A percentile compares a stretch with the other conserved stretches of the same genome.
These are phyloP conservation scores for Hydropotes inermis DNA, from an alignment of 2,113 vertebrate species.

Conservation along the genomic window DNA sequence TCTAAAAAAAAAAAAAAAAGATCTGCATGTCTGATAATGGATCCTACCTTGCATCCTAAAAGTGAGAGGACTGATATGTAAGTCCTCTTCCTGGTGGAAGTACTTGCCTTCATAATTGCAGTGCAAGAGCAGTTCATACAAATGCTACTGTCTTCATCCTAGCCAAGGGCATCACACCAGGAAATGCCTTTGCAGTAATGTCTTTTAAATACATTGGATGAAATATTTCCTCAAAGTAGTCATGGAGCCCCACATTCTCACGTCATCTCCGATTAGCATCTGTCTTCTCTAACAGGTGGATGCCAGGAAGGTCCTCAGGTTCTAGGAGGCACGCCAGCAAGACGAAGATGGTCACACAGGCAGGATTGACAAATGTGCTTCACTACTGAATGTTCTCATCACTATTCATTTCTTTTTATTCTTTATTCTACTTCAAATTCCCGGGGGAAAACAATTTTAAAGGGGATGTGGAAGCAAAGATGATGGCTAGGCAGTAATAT, in stretches of 20 bases:
- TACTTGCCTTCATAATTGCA: rapidly evolving
- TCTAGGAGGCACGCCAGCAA: rapidly evolving
- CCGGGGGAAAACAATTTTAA: neutral
- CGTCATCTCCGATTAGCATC: neutral
- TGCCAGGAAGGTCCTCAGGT: neutral
- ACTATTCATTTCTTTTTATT: neutral
- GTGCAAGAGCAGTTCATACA: neutral
- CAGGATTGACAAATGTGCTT: neutral
- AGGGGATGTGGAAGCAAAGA: neutral
- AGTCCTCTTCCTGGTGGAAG: rapidly evolving
- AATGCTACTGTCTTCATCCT: neutral
- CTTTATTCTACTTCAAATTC: slow-evolving; percentile 8
- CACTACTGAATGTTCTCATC: neutral
- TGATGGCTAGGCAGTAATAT: neutral
- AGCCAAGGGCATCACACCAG: neutral
- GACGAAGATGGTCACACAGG: rapidly evolving
- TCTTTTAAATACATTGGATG: neutral
- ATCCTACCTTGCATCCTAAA: rapidly evolving
- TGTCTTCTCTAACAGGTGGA: neutral
- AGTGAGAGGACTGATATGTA: neutral
- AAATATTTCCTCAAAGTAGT: neutral
- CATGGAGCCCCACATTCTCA: neutral
- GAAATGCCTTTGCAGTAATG: neutral
- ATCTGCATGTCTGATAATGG: neutral
- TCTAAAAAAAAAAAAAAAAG: neutral